Conservation (phyloP, 2,113 vertebrate genomes). For the Smithornis capensis region DNA sequence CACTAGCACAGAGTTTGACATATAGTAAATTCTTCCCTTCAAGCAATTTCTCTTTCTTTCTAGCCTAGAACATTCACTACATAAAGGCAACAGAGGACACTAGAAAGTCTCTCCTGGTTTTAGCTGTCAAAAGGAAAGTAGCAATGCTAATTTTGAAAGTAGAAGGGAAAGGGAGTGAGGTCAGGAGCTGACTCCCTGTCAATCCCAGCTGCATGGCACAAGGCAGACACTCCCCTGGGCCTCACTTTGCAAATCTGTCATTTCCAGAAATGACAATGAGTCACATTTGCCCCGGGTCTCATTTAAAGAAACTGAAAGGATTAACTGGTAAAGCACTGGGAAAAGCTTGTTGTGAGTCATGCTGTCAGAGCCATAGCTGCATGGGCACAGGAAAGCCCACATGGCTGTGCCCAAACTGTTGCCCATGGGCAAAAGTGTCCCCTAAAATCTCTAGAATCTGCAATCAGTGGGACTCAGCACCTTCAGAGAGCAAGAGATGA, state of each 20-base stretch:
- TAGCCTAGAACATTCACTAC: neutral
- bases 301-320: conserved; percentile 35
- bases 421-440: neutral
- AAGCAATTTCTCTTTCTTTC: neutral
- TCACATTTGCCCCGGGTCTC: neutral
- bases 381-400: neutral
- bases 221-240: neutral
- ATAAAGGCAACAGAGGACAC: neutral
- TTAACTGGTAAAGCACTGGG: neutral
- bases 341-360: neutral
- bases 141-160: neutral
- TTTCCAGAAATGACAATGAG: conserved; percentile 15
- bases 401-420: neutral
- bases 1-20: neutral
- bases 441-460: neutral
- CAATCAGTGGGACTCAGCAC: no score
- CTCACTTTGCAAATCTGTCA: neutral
- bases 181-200: neutral
- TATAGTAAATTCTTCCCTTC: neutral
- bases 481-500: neutral
- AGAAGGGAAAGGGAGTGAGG: neutral
- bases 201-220: neutral
- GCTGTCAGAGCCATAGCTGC: neutral
- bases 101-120: neutral
- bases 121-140: neutral